Percentiles rank a stretch among this genome's conserved stretches.
These are phyloP conservation scores for Zeuzera pyrina DNA, from an alignment of 2,888 invertebrate species.

Conservation along the genomic window DNA sequence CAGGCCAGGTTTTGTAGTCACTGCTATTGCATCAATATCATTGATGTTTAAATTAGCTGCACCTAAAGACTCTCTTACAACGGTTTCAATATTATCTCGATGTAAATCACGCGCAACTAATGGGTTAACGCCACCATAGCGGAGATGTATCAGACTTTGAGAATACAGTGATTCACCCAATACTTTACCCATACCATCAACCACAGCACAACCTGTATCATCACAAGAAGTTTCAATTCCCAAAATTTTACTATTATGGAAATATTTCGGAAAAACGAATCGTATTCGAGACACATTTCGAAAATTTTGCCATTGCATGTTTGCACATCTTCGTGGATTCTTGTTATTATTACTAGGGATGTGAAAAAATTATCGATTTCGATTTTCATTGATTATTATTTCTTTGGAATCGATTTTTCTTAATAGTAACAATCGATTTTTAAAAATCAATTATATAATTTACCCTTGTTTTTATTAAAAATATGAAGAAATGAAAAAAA, in stretches of 20 bases:
- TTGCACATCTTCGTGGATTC: no score
- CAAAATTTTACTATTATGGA: slow-evolving; percentile 58
- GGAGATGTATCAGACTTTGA: slow-evolving; percentile 82
- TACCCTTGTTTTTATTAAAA: no score
- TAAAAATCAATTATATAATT: no score
- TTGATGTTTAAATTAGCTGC: slow-evolving; percentile 71
- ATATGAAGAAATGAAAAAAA: no score
- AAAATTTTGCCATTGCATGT: no score
- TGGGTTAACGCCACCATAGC: slow-evolving; percentile 92
- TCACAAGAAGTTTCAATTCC: slow-evolving; percentile 99
- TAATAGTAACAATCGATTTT: no score
- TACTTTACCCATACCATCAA: slow-evolving; percentile 80
- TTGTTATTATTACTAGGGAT: no score
- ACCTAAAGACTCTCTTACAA: slow-evolving; percentile 78
- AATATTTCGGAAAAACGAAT: no score
- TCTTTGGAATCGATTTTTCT: no score
- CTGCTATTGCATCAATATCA: slow-evolving; percentile 89
- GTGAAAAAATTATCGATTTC: no score
- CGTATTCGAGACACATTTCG: no score
- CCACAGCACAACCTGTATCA: slow-evolving; percentile 94
- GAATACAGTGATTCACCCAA: slow-evolving; percentile 87
- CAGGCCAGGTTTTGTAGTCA: slow-evolving; percentile 93
- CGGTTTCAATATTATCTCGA: slow-evolving; percentile 80
- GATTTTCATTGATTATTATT: no score
- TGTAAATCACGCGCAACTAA: slow-evolving; percentile 88